Evolutionary conservation across 2,797 vertebrate species (phyloP), one percentile per base, ranked within the genome.

Genomic region (Pseudochromis fuscus): DNA sequence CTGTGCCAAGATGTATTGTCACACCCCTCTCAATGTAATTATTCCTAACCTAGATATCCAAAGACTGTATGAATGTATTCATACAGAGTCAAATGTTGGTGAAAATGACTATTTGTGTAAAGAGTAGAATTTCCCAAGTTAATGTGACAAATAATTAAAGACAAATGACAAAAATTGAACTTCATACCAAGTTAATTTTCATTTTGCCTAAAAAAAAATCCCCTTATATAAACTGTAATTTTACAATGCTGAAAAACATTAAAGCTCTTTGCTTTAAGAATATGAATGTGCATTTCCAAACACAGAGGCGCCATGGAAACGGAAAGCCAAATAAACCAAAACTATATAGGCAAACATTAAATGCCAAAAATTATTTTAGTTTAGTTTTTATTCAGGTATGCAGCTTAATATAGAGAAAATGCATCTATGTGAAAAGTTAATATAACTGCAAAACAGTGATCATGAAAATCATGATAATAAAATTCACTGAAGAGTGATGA

Each of bases 281-380:
- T 33, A 50, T 60, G 65, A 90, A 90, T 85, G 88, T 89, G 87
- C 86, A 88, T 88, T 90, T 88, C 87, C 28, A 71, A 74, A 88
- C 48, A 84, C 33, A 71, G 45, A 78, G 50, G 65, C 75, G 72
- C 49, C 31, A 81, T 79, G 69, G 58, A 42, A 69, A 89, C 53
- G 70, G 19, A 75, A 74, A 75, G 35, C 48, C 52, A 85, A 81
- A 81, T 50, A 65, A 84, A 82, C 50, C 63, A 76, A 87, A 87
- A 80, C 19, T 10, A 61, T 62, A 50, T 16, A 76, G 46, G 82
- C 81, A 83, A 81, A 87, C 77, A 81, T 75, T 49, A 63, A 73
- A 82, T 56, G 23, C 66, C 33, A 52, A 68, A n/a, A 66, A 48
- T 13, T 57, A 2, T 56, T 33, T 67, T 23, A 3, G 4, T 60